Base-by-base conservation (phyloP, 2,797 vertebrate species). In the Gorsachius magnificus region DNA sequence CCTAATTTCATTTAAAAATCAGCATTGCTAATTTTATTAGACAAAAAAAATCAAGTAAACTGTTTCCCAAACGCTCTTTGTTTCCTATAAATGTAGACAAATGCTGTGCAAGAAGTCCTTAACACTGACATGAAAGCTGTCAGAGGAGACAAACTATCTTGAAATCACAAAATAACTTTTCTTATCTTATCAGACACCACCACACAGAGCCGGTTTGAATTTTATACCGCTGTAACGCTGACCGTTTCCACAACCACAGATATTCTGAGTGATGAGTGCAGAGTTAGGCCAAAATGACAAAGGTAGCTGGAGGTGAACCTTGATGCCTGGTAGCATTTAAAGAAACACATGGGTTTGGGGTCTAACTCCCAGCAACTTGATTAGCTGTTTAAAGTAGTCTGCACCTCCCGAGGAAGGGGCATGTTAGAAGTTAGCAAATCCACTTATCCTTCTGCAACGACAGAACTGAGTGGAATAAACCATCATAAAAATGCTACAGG, bases 151-250 rank as follows among this genome's bases (percentile, higher is more conserved):
- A 96, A 92, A 89, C 64, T 80, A 82, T 92, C 91, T 83, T 38
- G 50, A 91, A 95, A 95, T 96, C 95, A 74, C 74, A 87, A 84
- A 93, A 87, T 93, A 85, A 89, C 78, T 91, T 96, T 50, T 82
- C 89, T 90, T 94, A 80, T 90, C 93, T 95, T 95, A 94, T 94
- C 96, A 90, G 90, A 66, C 76, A 87, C 89, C 48, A 94, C 81
- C 90, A 92, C 77, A 92, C 74, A 92, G 56, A 90, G 56, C 41
- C 75, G 78, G 41, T 86, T 71, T 31, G 65, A 63, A 46, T 92
- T 91, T 68, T 56, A 58, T 66, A 60, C 41, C 0, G 0, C 70
- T 64, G 38, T 48, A 78, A 78, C 3, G 4, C 66, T 57, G 65
- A 38, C 69, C 20, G 74, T 88, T 90, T 87, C 74, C 78, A 89